A percentile compares a stretch with the other conserved stretches of the same genome.
Conservation (phyloP, 2,888 invertebrate species). For the Polyommatus iphigenia region DNA sequence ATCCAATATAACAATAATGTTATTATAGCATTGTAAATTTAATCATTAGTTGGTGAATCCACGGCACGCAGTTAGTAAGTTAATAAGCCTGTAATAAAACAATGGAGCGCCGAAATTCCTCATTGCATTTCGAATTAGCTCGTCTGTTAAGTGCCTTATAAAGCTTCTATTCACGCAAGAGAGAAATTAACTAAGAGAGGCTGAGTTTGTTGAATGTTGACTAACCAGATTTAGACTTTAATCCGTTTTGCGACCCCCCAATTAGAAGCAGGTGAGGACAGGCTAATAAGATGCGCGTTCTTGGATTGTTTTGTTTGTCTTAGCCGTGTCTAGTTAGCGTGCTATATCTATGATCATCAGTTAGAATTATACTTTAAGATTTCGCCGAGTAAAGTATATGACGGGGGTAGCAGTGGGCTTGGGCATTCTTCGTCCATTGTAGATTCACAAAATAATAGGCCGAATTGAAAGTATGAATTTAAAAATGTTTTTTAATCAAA, state of each 20-base stretch:
- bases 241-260: conserved; percentile 65
- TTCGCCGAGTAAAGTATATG: not conserved
- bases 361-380: not conserved
- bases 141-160: conserved; percentile 36
- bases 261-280: conserved; percentile 68
- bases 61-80: conserved; percentile 16
- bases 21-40: not conserved
- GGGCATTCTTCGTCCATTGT: too few relatives aligned
- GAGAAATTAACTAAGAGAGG: conserved; percentile 59
- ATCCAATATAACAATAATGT: not conserved
- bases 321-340: conserved; percentile 13
- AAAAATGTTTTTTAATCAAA: too few relatives aligned
- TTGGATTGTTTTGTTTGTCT: conserved; percentile 28
- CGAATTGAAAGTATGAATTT: too few relatives aligned
- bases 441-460: too few relatives aligned
- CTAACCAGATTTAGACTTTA: conserved; percentile 71
- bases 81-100: conserved; percentile 19
- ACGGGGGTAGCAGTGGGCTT: too few relatives aligned
- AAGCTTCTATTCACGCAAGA: conserved; percentile 43
- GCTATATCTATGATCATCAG: conserved; percentile 4
- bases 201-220: conserved; percentile 70
- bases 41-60: not conserved
- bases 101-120: conserved; percentile 25
- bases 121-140: conserved; percentile 31
- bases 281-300: conserved; percentile 49